A percentile compares a stretch with the other conserved stretches of the same genome.
Conservation (phyloP, 92 coral and sea anemone genomes). For the Scolanthus callimorphus region DNA sequence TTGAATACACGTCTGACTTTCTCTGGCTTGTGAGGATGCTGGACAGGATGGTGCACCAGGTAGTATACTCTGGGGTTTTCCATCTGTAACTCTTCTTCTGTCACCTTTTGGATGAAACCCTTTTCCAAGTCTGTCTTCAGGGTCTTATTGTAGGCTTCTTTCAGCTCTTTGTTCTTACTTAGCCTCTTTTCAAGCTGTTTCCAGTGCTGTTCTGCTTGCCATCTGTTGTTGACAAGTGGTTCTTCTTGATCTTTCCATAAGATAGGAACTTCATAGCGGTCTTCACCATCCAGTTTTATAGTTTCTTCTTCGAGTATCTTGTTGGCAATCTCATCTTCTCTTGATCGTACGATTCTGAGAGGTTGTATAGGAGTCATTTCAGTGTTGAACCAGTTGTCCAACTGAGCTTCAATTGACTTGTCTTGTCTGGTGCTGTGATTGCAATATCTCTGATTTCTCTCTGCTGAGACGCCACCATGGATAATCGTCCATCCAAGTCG, state of each 20-base stretch:
- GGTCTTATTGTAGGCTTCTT: constrained; percentile 10
- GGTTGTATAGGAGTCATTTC: not conserved
- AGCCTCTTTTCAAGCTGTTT: constrained; percentile 25
- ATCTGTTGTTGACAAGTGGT: not conserved
- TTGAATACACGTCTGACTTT: constrained; percentile 7
- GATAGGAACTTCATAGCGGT: constrained; percentile 8
- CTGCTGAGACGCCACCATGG: not conserved
- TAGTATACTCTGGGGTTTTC: constrained; percentile 31
- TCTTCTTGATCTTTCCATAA: constrained; percentile 3
- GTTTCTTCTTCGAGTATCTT: not conserved
- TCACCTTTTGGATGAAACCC: constrained; percentile 30
- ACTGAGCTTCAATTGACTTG: not conserved
- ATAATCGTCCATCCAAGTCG: constrained; percentile 14
- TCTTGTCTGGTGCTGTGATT: not conserved
- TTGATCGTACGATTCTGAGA: not conserved
- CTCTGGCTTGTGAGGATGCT: constrained; percentile 10
- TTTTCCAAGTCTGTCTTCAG: constrained; percentile 35
- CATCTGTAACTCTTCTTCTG: constrained; percentile 15
- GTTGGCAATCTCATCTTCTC: constrained; percentile 2
- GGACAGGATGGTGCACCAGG: constrained; percentile 20
- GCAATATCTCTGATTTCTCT: not conserved
- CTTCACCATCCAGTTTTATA: not conserved
- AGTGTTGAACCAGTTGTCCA: constrained; percentile 7
- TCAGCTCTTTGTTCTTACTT: constrained; percentile 8
- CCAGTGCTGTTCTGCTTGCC: not conserved